A percentile compares a stretch with the other conserved stretches of the same genome.
Evolutionary conservation across 2,888 invertebrate species (phyloP).

Genomic region (Seira musarum): DNA sequence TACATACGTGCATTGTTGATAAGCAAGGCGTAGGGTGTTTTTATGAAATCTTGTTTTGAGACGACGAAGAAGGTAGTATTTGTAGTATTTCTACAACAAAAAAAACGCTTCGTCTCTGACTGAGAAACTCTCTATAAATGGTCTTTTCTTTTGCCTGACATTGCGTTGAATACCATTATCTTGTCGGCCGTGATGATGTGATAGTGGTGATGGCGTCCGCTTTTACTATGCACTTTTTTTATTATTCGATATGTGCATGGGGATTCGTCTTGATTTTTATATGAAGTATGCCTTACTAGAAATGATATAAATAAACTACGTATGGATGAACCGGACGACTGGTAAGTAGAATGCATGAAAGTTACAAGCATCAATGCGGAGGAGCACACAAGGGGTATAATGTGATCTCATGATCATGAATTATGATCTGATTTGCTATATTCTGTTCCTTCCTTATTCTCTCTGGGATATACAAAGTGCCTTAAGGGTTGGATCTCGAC

Average conservation of each 20-base stretch:
- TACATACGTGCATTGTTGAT: too few relatives aligned
- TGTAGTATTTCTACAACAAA: not conserved
- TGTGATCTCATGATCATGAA: not conserved
- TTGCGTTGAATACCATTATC: not conserved
- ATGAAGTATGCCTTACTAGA: too few relatives aligned
- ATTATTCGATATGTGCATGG: not conserved
- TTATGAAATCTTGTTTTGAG: not conserved
- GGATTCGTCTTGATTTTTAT: too few relatives aligned
- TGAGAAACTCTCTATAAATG: not conserved
- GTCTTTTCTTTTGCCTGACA: not conserved
- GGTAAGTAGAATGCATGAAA: not conserved
- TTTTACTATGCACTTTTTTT: not conserved
- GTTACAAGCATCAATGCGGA: not conserved
- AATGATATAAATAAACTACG: too few relatives aligned
- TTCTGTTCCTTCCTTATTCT: not conserved
- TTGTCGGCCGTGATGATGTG: not conserved
- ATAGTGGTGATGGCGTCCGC: not conserved
- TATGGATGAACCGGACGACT: too few relatives aligned
- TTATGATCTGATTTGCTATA: not conserved
- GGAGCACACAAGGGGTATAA: not conserved
- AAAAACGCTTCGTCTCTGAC: too few relatives aligned
- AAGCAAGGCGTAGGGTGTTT: not conserved
- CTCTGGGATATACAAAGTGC: constrained; percentile 24
- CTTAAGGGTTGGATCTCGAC: not conserved
- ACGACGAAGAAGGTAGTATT: not conserved